phyloP scores from a whole-genome alignment of 2,888 invertebrate species.

The Nephrotoma guestfalica region DNA sequence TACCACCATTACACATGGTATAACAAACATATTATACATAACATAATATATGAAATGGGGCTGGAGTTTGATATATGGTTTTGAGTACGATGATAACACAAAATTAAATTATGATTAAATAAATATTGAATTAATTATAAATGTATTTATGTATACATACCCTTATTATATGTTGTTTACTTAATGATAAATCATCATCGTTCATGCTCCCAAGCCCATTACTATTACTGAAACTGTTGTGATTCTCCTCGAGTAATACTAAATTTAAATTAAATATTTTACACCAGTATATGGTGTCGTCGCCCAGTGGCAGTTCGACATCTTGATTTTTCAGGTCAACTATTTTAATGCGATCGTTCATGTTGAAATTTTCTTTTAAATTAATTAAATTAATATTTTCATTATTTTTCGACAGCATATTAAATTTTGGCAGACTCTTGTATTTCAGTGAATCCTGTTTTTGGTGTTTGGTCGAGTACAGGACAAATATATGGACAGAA shows the following conservation, averaged over 20 bases:
- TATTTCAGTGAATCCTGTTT: neutral
- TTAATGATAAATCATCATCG: conserved; percentile 28
- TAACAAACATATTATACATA: neutral
- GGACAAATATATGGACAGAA: neutral
- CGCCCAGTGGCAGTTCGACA: conserved; percentile 34
- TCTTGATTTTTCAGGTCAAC: conserved; percentile 9
- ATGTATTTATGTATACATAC: conserved; percentile 29
- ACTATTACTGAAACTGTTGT: neutral
- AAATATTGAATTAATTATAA: neutral
- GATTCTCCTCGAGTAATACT: neutral
- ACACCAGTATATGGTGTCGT: conserved; percentile 44
- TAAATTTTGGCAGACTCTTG: neutral
- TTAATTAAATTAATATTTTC: conserved; percentile 1
- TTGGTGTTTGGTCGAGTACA: neutral
- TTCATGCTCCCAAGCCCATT: neutral
- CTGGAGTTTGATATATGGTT: neutral
- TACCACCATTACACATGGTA: neutral
- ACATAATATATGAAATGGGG: neutral
- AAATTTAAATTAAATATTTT: conserved; percentile 36
- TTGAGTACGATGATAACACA: neutral
- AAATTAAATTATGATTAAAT: neutral
- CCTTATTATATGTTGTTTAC: conserved; percentile 43
- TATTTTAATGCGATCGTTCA: conserved; percentile 1
- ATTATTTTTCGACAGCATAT: neutral
- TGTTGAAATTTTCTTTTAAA: neutral